A percentile compares a stretch with the other conserved stretches of the same genome.
Evolutionary conservation across 2,797 vertebrate genomes (phyloP).

Genomic region (Chloroceryle amazona): DNA sequence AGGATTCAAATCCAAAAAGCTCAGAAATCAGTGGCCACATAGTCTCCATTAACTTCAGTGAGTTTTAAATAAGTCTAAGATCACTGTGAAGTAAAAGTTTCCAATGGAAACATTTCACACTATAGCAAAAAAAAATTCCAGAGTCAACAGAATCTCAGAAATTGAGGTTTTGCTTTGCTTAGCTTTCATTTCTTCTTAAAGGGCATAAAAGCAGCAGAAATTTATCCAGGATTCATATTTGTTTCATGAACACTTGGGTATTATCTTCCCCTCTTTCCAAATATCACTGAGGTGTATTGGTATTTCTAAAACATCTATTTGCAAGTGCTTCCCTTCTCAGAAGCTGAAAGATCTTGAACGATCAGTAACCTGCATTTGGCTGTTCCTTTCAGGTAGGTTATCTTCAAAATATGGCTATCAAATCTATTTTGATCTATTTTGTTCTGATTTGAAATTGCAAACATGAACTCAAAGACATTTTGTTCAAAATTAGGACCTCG

Average conservation of each 20-base stretch:
- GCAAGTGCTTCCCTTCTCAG: not conserved
- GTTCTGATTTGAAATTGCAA: not conserved
- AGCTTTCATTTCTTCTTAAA: not conserved
- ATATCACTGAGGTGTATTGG: not conserved
- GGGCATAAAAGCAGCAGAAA: not conserved
- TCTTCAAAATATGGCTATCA: not conserved
- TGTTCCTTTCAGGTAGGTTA: not conserved
- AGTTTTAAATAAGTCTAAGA: not conserved
- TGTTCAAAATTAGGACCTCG: not conserved
- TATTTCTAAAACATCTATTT: not conserved
- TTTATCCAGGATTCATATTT: not conserved
- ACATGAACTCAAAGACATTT: not conserved
- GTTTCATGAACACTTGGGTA: not conserved
- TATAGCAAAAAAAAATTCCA: not conserved
- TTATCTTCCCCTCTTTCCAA: not conserved
- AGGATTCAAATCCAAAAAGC: not conserved
- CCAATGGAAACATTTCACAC: not conserved
- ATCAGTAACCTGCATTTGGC: not conserved
- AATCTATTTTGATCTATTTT: not conserved
- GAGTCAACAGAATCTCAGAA: not conserved
- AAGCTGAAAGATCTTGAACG: not conserved
- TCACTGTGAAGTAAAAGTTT: not conserved
- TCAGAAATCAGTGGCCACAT: not conserved
- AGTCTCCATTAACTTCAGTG: not conserved
- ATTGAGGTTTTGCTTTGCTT: not conserved